phyloP scores from a whole-genome alignment of 2,797 vertebrate species.

The Galagoides demidoff region DNA sequence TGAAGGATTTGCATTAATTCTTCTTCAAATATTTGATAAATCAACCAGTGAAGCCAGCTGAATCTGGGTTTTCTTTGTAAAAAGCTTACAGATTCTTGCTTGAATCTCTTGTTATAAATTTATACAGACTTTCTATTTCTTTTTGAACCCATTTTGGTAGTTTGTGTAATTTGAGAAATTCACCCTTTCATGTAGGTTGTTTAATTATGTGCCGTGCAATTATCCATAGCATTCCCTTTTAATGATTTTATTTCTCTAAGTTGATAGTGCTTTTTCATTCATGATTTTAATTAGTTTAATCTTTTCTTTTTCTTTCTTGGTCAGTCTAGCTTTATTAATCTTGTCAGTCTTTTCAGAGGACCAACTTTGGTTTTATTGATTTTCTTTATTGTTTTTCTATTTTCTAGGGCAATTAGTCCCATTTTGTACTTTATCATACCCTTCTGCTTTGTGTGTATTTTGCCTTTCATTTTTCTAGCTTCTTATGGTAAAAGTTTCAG shows the following conservation, averaged over 20 bases:
- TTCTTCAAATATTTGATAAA: background rate
- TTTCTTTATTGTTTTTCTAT: background rate
- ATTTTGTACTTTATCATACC: background rate
- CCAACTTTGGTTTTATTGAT: slow-evolving; percentile 12
- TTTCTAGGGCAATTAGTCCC: background rate
- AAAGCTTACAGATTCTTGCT: background rate
- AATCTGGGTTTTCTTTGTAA: slow-evolving; percentile 21
- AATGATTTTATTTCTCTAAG: background rate
- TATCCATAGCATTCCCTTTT: background rate
- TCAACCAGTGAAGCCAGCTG: slow-evolving; percentile 20
- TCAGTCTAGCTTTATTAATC: background rate
- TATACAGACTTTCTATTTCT: slow-evolving; percentile 36
- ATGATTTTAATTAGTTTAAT: background rate
- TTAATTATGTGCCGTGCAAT: background rate
- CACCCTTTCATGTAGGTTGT: background rate
- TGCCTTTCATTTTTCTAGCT: background rate
- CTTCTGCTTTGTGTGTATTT: background rate
- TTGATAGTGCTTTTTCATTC: background rate
- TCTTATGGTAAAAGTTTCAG: background rate
- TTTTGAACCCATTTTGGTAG: background rate
- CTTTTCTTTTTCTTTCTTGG: background rate
- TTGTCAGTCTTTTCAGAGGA: background rate
- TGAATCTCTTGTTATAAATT: background rate
- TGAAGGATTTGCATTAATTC: background rate
- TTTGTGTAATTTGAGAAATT: background rate